Conservation (phyloP, 2,888 invertebrate species). For the Apotomis betuletana region DNA sequence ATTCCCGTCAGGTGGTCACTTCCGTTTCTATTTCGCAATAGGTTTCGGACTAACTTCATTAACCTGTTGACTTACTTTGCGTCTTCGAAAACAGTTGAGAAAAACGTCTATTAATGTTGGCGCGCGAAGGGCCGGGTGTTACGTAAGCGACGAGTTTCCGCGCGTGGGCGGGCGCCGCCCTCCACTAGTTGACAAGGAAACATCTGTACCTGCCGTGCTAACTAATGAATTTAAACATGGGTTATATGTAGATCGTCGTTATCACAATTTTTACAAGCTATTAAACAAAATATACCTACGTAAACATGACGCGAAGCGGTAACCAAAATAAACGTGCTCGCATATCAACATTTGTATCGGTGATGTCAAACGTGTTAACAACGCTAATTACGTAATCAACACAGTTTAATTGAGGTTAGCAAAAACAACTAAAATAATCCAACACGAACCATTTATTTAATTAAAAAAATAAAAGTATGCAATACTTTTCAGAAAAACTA, state of each 20-base stretch:
- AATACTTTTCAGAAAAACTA: too few species aligned
- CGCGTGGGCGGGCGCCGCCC: slow-evolving; percentile 70
- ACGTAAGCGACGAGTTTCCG: slow-evolving; percentile 55
- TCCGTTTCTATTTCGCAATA: slow-evolving; percentile 78
- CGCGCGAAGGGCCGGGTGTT: slow-evolving; percentile 49
- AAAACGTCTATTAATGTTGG: slow-evolving; percentile 40
- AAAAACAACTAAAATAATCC: not conserved
- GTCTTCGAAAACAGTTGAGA: slow-evolving; percentile 36
- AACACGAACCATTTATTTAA: not conserved
- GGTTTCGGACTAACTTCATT: slow-evolving; percentile 71
- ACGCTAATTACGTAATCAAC: slow-evolving; percentile 32
- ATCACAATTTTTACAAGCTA: not conserved
- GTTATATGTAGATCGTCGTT: not conserved
- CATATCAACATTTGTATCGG: slow-evolving; percentile 10
- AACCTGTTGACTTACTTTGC: slow-evolving; percentile 63
- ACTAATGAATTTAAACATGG: slow-evolving; percentile 8
- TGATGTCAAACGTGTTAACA: slow-evolving; percentile 34
- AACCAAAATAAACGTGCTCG: slow-evolving; percentile 28
- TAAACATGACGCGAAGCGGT: not conserved
- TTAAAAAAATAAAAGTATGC: too few species aligned
- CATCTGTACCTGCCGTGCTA: slow-evolving; percentile 47
- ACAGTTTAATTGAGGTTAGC: slow-evolving; percentile 17
- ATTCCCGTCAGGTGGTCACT: slow-evolving; percentile 82
- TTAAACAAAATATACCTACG: slow-evolving; percentile 4
- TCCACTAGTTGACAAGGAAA: slow-evolving; percentile 51